Base-by-base conservation (phyloP, 2,797 vertebrate species). In the Parambassis ranga region DNA sequence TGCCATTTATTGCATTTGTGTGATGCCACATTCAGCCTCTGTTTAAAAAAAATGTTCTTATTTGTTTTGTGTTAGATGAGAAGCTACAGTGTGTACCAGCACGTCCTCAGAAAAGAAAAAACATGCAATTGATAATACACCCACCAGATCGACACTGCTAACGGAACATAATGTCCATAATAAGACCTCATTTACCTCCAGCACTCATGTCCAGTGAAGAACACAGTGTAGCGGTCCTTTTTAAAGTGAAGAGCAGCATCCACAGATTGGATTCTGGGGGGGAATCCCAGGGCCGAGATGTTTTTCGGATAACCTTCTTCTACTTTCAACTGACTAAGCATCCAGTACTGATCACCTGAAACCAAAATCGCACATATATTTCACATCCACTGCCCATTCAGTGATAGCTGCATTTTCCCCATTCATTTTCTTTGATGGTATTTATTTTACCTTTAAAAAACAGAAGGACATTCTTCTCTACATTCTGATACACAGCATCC, bases 391-490 rank as follows among this genome's bases (percentile, higher is more conserved):
- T 2, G 22, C 2, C 10, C 5, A 19, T 15, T 30, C 6, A 16
- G 3, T 1, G 16, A 18, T 33, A 28, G 2, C 6, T 32, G 13
- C 9, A n/a, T 16, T 3, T 11, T 37, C 19, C 36, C 16, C 16
- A 11, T 10, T 3, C 3, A 44, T 14, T 26, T 38, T 15, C 13
- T 7, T 1, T 9, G 4, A 13, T 10, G 14, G 5, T 13, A 16
- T 22, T 44, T 7, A 41, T 13, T 20, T 60, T 65, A 90, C 88
- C 88, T 89, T 90, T 91, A 37, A 91, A 91, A 78, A 90, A 82
- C 30, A 86, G 1, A 22, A 84, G 28, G 0, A 36, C 2, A 26
- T 77, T 79, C 23, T 6, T 48, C 14, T 65, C 68, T 20, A 60
- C 32, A 5, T 84, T 86, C 51, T 89, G 73, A 61, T 91, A 90